A percentile compares a stretch with the other conserved stretches of the same genome.
Conservation (phyloP, 2,113 vertebrate genomes). For the Triplophysa dalaica region DNA sequence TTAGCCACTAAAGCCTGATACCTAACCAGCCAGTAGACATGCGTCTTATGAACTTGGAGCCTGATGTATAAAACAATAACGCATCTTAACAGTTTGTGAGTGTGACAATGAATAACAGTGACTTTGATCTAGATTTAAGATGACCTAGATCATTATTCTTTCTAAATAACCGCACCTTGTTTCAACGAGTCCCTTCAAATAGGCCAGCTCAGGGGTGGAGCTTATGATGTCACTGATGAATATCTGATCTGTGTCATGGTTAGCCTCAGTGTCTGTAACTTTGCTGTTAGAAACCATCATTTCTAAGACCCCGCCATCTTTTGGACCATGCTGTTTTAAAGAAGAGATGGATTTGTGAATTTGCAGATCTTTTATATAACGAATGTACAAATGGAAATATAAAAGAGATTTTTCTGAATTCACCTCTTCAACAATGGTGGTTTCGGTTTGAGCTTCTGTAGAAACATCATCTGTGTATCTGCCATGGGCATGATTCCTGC, state of each 20-base stretch:
- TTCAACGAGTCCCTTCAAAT: slow-evolving; percentile 57
- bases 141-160: background rate
- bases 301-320: slow-evolving; percentile 59
- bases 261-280: slow-evolving; percentile 28
- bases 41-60: too few relatives aligned
- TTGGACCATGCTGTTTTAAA: slow-evolving; percentile 48
- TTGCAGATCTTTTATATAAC: background rate
- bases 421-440: slow-evolving; percentile 61
- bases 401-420: background rate
- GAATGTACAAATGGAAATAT: background rate
- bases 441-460: slow-evolving; percentile 44
- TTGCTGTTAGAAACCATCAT: slow-evolving; percentile 48
- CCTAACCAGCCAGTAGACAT: too few relatives aligned
- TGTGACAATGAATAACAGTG: too few relatives aligned
- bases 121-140: background rate
- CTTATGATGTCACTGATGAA: slow-evolving; percentile 73
- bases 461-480: slow-evolving; percentile 61
- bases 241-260: slow-evolving; percentile 48
- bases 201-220: slow-evolving; percentile 75
- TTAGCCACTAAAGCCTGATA: too few relatives aligned
- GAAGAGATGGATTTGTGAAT: background rate
- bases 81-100: too few relatives aligned
- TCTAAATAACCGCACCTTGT: slow-evolving; percentile 61
- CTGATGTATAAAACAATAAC: too few relatives aligned
- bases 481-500: slow-evolving; percentile 61